Base-by-base conservation (phyloP, 2,888 invertebrate genomes). In the Choristoneura rosaceana region DNA sequence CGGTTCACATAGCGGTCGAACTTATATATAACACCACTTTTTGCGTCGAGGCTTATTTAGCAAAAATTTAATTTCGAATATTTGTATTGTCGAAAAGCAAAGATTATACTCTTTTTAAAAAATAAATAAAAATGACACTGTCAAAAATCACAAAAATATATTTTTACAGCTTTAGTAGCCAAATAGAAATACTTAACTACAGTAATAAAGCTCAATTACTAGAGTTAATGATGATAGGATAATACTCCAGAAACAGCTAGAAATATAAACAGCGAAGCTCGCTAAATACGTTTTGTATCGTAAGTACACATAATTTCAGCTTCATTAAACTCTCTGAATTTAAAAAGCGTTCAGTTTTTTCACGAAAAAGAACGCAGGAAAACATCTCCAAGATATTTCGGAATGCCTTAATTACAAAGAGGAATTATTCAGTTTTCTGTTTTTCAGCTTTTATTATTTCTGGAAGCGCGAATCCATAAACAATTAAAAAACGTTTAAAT, bases 51-150 rank as follows among this genome's bases (percentile, higher is more conserved):
- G n/a, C n/a, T n/a, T n/a, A n/a, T n/a, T 25, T 25, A 25, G 25
- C 25, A 25, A 25, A 25, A 25, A 25, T 25, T 25, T 25, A 25
- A 25, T 25, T 25, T 25, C 2, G 25, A 25, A 25, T 2, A 25
- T 25, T 0, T 25, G 25, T 25, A 25, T 25, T 25, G 25, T 25
- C 25, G 25, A 25, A 25, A 25, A 1, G 25, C 25, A 25, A 25
- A 25, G 25, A 25, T 25, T 25, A 34, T 38, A 38, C 38, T 38
- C 0, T 38, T 38, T 1, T 7, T 38, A 38, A 38, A n/a, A n/a
- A n/a, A n/a, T n/a, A 73, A 73, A 68, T 34, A 15, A 50, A 68
- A 50, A 63, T 68, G 63, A 61, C 71, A 68, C 4, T 64, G 68
- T 73, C 50, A 68, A 59, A 55, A 58, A 47, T 50, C 3, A 3